Conservation (phyloP, 2,113 vertebrate genomes). For the Hyaena hyaena region DNA sequence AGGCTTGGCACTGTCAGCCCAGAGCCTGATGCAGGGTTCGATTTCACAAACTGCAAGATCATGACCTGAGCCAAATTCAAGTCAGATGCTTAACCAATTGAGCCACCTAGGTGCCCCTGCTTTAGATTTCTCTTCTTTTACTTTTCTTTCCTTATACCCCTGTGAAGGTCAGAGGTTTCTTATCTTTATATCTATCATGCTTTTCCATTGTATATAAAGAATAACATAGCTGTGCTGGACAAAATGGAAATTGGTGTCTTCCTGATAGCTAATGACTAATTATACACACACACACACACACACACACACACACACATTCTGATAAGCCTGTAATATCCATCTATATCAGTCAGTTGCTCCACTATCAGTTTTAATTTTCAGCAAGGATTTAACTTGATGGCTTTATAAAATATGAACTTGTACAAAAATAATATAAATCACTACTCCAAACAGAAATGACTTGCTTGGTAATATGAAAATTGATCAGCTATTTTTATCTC, state of each 20-base stretch:
- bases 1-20: too few relatives aligned
- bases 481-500: background rate
- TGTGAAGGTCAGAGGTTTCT: background rate
- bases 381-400: conserved; percentile 76
- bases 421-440: conserved; percentile 60
- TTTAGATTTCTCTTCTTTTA: conserved; percentile 36
- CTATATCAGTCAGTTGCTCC: conserved; percentile 72
- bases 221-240: conserved; percentile 68
- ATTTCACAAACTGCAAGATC: too few relatives aligned
- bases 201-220: conserved; percentile 14
- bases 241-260: conserved; percentile 79
- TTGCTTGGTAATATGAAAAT: conserved; percentile 16
- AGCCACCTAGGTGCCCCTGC: too few relatives aligned
- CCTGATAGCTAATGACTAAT: conserved; percentile 60
- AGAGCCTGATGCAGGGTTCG: too few relatives aligned
- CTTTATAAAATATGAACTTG: conserved; percentile 71
- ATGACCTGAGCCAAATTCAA: too few relatives aligned
- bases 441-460: conserved; percentile 39
- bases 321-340: conserved; percentile 57
- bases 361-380: conserved; percentile 72
- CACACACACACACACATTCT: background rate
- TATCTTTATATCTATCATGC: background rate
- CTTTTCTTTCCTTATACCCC: conserved; percentile 20
- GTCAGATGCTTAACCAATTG: too few relatives aligned
- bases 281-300: background rate